Base-by-base conservation (phyloP, 2,113 vertebrate genomes). In the Epinephelus lanceolatus region DNA sequence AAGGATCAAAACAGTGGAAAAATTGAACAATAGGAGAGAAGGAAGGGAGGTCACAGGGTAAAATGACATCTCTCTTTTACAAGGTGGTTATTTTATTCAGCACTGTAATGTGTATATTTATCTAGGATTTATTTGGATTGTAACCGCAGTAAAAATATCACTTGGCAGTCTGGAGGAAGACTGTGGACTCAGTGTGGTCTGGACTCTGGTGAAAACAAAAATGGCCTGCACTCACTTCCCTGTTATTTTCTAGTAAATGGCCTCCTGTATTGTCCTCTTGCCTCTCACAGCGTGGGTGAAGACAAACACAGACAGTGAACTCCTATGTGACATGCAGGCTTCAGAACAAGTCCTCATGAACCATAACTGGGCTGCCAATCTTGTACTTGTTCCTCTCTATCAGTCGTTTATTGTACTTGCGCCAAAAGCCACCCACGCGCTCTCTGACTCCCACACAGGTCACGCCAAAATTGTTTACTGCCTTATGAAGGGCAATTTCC, bases 391-490 rank as follows among this genome's bases (percentile, higher is more conserved):
- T 84, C 60, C 25, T 76, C 76, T 85, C 76, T 84, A 78, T 81
- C 87, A 85, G 81, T 78, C 12, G 27, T 52, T 37, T 65, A 53
- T 83, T 84, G 86, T 57, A 51, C 66, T 71, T 18, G 6, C 2
- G 78, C 78, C 84, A 84, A 67, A 83, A 78, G 66, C 76, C 86
- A 77, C 89, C 89, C 88, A 91, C 90, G 67, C 55, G 33, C 76
- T 45, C 69, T 40, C 57, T 37, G 68, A 81, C 89, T 86, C 89
- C 88, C 82, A 88, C 86, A 60, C 79, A 83, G 89, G 84, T 81
- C 85, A 89, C 10, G 55, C 15, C 37, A 72, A 85, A 89, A 81
- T 68, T 79, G 73, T 85, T 86, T 86, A 79, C 76, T 37, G 71
- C 73, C 6, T 76, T 69, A 67, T 82, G 78, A 84, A 85, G 84